These are phyloP conservation scores for Selene dorsalis DNA, from an alignment of 2,797 vertebrate genomes.

Conservation along the genomic window DNA sequence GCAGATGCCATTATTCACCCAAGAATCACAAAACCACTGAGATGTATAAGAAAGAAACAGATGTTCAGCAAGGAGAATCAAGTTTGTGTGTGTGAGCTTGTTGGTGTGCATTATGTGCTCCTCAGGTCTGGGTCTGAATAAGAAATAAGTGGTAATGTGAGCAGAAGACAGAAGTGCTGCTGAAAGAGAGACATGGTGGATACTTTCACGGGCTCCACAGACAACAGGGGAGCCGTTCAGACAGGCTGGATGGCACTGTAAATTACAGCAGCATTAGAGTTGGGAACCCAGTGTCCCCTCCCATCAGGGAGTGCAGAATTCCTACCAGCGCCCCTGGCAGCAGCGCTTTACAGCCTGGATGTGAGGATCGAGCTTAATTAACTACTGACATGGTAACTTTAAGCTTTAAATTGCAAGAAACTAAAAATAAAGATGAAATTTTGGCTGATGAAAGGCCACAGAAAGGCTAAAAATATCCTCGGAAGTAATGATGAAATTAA, in stretches of 20 bases:
- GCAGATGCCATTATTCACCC: conserved; percentile 48
- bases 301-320: conserved; percentile 71
- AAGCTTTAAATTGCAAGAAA: conserved; percentile 28
- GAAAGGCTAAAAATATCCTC: conserved; percentile 13
- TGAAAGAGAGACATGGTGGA: conserved; percentile 7
- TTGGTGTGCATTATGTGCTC: conserved; percentile 48
- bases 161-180: conserved; percentile 33
- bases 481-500: conserved; percentile 19
- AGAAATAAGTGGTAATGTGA: conserved; percentile 44
- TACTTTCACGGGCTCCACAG: conserved; percentile 18
- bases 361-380: conserved; percentile 47
- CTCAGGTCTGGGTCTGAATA: conserved; percentile 44
- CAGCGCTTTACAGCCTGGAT: conserved; percentile 47
- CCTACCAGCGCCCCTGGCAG: conserved; percentile 68
- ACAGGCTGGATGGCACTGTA: conserved; percentile 63
- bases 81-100: conserved; percentile 34
- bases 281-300: conserved; percentile 62
- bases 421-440: conserved; percentile 15
- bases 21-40: conserved; percentile 47
- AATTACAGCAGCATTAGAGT: conserved; percentile 65
- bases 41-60: conserved; percentile 53
- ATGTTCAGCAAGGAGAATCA: conserved; percentile 55
- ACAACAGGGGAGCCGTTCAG: conserved; percentile 32
- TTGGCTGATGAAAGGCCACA: conserved; percentile 1
- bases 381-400: conserved; percentile 22